phyloP scores from a whole-genome alignment of 2,797 vertebrate genomes.

The Geotrypetes seraphini region DNA sequence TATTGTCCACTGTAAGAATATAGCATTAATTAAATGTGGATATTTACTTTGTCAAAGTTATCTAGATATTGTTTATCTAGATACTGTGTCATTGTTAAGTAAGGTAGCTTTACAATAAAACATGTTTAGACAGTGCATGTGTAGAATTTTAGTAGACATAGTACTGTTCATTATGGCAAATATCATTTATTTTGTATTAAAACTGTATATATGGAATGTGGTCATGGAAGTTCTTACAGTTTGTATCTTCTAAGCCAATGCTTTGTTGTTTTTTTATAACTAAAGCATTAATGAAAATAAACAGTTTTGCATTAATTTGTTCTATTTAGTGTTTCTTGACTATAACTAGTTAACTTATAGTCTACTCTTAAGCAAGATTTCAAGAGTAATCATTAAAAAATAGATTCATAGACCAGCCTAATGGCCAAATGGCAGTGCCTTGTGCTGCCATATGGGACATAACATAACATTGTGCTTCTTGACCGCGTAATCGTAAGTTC shows the following conservation, averaged over 20 bases:
- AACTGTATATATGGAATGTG: constrained; percentile 14
- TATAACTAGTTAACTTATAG: too few relatives aligned
- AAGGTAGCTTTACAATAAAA: constrained; percentile 1
- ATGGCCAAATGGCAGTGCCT: too few relatives aligned
- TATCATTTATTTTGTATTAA: constrained; percentile 14
- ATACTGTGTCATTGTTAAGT: constrained; percentile 4
- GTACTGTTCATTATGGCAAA: background rate
- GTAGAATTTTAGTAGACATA: constrained; percentile 22
- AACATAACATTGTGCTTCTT: too few relatives aligned
- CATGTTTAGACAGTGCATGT: constrained; percentile 4
- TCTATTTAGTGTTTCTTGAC: too few relatives aligned
- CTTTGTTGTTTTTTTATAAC: constrained; percentile 11
- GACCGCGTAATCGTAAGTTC: too few relatives aligned
- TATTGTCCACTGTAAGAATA: background rate
- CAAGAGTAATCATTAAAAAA: too few relatives aligned
- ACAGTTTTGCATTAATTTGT: constrained; percentile 4
- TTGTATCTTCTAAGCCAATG: constrained; percentile 26
- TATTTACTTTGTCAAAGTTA: constrained; percentile 1
- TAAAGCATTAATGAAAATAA: constrained; percentile 22
- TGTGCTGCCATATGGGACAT: too few relatives aligned
- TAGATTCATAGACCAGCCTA: too few relatives aligned
- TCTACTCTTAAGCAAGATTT: too few relatives aligned
- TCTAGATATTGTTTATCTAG: constrained; percentile 1
- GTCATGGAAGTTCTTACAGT: constrained; percentile 16
- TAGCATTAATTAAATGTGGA: too few relatives aligned